Evolutionary conservation across 2,113 vertebrate species (phyloP).

Genomic region (Synchiropus splendidus): DNA sequence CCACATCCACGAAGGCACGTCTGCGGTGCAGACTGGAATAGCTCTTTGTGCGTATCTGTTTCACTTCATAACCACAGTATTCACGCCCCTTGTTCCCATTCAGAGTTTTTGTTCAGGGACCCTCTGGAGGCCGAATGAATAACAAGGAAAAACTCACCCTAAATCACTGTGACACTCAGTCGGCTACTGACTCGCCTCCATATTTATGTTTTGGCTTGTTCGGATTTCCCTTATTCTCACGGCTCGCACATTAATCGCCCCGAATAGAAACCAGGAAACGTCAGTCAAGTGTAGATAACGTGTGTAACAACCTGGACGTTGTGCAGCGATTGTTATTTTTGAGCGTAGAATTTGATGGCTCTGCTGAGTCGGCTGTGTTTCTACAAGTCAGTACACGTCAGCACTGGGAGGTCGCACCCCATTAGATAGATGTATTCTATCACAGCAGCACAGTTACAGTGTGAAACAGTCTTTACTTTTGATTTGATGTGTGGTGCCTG

Average conservation of each 20-base stretch:
- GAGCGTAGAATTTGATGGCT: neutral
- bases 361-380: neutral
- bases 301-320: conserved; percentile 13
- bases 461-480: no score
- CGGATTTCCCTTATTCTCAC: conserved; percentile 32
- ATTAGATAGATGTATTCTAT: no score
- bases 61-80: conserved; percentile 40
- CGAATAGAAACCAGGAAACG: conserved; percentile 30
- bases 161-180: conserved; percentile 30
- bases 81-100: conserved; percentile 34
- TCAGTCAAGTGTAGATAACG: conserved; percentile 24
- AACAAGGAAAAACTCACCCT: conserved; percentile 30
- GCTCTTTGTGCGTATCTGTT: conserved; percentile 38
- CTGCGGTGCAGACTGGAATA: conserved; percentile 17
- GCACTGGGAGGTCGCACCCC: no score
- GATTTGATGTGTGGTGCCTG: no score
- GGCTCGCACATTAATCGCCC: conserved; percentile 22
- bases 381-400: conserved; percentile 3
- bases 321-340: conserved; percentile 8
- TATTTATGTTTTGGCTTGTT: conserved; percentile 41
- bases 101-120: conserved; percentile 34
- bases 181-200: conserved; percentile 29
- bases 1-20: conserved; percentile 9
- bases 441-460: no score
- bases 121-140: conserved; percentile 22